Evolutionary conservation across 2,113 vertebrate species (phyloP).

Genomic region (Menura novaehollandiae): DNA sequence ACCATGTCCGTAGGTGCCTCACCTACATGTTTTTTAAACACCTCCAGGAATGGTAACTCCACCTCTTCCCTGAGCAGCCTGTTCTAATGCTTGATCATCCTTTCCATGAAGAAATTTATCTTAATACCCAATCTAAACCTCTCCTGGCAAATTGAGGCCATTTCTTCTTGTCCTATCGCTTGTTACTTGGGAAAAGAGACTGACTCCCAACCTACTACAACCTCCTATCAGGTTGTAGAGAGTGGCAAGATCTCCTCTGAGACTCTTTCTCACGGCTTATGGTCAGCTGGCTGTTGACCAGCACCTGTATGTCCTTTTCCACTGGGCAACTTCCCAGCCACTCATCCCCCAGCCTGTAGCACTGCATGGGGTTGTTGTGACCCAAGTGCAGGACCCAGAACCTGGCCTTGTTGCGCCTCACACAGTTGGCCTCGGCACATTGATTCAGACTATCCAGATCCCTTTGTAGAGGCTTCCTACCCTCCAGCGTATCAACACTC

Average conservation of each 20-base stretch:
- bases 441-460: not conserved
- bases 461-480: not conserved
- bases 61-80: not conserved
- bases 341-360: not conserved
- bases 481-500: not conserved
- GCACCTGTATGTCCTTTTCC: not conserved
- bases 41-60: not conserved
- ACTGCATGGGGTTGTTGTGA: not conserved
- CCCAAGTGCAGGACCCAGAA: not conserved
- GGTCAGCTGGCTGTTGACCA: not conserved
- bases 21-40: not conserved
- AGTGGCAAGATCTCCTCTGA: not conserved
- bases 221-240: not conserved
- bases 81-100: not conserved
- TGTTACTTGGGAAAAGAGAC: not conserved
- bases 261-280: accelerated
- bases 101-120: not conserved
- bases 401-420: not conserved
- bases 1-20: not conserved
- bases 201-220: not conserved
- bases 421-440: not conserved
- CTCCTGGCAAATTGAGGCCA: not conserved
- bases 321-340: not conserved
- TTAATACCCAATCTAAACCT: not conserved
- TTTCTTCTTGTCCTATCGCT: not conserved